Conservation (phyloP, 2,888 invertebrate genomes). For the Yponomeuta plumbellus region DNA sequence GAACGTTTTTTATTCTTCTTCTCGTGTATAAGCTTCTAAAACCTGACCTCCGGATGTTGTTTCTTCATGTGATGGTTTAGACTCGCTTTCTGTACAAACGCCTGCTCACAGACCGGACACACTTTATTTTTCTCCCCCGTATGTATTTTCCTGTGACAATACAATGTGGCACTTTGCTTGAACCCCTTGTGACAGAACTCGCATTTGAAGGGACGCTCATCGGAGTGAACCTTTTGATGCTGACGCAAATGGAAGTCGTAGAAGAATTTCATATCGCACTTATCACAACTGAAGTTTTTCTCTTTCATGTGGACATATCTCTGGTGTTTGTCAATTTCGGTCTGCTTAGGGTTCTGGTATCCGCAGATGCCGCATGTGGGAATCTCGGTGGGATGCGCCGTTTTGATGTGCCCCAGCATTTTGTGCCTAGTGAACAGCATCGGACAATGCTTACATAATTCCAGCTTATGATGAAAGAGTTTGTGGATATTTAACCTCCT, state of each 20-base stretch:
- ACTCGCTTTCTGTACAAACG: constrained; percentile 35
- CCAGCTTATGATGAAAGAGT: background rate
- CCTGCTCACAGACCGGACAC: constrained; percentile 53
- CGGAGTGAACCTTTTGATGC: constrained; percentile 29
- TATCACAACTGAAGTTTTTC: constrained; percentile 12
- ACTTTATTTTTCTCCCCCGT: constrained; percentile 53
- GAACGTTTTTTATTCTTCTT: too few species aligned
- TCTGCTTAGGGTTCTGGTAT: constrained; percentile 18
- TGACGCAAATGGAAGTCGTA: constrained; percentile 7
- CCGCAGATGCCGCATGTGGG: constrained; percentile 29
- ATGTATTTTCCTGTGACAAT: constrained; percentile 36
- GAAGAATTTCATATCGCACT: constrained; percentile 12
- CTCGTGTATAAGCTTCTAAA: too few species aligned
- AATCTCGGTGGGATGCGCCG: constrained; percentile 17
- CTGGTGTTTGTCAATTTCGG: constrained; percentile 3
- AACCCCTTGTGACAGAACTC: constrained; percentile 38
- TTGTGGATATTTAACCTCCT: background rate
- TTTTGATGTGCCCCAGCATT: background rate
- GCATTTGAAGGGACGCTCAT: constrained; percentile 33
- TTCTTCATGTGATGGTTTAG: constrained; percentile 20
- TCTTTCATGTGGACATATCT: constrained; percentile 9
- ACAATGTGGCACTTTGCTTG: constrained; percentile 22
- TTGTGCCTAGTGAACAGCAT: background rate
- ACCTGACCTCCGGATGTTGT: constrained; percentile 12
- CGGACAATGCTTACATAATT: background rate